These are phyloP conservation scores for Gallinago stenura DNA, from an alignment of 2,797 vertebrate species.

Conservation along the genomic window DNA sequence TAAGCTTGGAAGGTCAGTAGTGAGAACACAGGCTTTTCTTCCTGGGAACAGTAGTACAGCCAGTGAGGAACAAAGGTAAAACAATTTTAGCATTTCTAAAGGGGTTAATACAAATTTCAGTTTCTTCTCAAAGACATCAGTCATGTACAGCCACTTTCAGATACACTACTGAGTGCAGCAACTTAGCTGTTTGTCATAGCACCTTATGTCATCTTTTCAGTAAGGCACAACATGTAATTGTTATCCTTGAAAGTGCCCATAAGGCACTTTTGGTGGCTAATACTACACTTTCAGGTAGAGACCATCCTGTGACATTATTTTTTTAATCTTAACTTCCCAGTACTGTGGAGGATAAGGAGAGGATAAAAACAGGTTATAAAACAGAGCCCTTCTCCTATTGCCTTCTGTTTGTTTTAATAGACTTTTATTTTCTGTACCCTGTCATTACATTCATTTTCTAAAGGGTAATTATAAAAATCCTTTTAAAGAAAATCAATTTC, in stretches of 20 bases:
- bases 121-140: neutral
- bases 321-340: neutral
- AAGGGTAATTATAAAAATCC: constrained; percentile 2
- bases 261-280: neutral
- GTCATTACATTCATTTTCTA: neutral
- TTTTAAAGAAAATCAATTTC: constrained; percentile 24
- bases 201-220: neutral
- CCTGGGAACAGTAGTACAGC: neutral
- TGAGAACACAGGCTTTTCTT: neutral
- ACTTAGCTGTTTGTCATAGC: neutral
- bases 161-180: neutral
- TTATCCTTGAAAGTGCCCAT: neutral
- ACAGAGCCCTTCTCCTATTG: neutral
- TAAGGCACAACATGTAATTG: neutral
- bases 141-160: fast-evolving
- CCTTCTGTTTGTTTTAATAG: constrained; percentile 1
- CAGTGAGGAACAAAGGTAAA: neutral
- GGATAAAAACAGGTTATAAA: neutral
- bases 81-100: neutral
- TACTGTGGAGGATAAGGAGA: neutral
- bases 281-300: neutral
- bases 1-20: neutral
- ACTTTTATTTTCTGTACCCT: neutral
- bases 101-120: neutral
- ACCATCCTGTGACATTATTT: neutral